phyloP scores from a whole-genome alignment of 1,140 invertebrate genomes.

The Carcinoscorpius rotundicauda region DNA sequence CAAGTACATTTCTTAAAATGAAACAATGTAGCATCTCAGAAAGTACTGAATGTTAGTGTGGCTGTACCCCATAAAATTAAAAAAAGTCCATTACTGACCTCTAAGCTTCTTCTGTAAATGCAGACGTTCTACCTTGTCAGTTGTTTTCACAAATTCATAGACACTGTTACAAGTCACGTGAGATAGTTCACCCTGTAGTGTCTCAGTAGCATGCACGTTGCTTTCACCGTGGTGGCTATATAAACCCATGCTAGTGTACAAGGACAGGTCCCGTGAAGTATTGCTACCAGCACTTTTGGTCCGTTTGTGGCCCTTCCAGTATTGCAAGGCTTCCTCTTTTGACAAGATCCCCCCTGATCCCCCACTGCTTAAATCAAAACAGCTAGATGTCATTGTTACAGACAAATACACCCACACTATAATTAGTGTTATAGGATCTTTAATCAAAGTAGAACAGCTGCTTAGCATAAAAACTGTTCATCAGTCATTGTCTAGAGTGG shows the following conservation, averaged over 20 bases:
- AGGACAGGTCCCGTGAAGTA: constrained; percentile 19
- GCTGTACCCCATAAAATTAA: too few species aligned
- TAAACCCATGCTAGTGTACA: constrained; percentile 23
- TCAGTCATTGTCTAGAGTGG: too few species aligned
- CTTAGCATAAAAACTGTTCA: too few species aligned
- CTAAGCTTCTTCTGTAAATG: neutral
- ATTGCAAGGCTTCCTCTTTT: constrained; percentile 16
- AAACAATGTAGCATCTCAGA: too few species aligned
- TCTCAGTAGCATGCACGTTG: constrained; percentile 13
- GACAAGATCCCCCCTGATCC: constrained; percentile 11
- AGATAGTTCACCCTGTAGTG: constrained; percentile 6
- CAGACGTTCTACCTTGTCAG: constrained; percentile 10
- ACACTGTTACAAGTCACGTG: constrained; percentile 18
- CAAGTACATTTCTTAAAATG: too few species aligned
- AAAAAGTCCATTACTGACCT: too few species aligned
- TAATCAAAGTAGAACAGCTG: too few species aligned
- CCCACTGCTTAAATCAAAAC: constrained; percentile 18
- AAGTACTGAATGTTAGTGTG: too few species aligned
- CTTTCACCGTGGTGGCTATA: constrained; percentile 20
- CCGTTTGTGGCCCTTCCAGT: constrained; percentile 17
- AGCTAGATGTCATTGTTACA: constrained; percentile 18
- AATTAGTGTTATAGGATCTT: too few species aligned
- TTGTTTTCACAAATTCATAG: constrained; percentile 19
- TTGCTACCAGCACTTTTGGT: constrained; percentile 23
- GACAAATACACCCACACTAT: too few species aligned